Conservation (phyloP, 2,113 vertebrate species). For the Blennius ocellaris region DNA sequence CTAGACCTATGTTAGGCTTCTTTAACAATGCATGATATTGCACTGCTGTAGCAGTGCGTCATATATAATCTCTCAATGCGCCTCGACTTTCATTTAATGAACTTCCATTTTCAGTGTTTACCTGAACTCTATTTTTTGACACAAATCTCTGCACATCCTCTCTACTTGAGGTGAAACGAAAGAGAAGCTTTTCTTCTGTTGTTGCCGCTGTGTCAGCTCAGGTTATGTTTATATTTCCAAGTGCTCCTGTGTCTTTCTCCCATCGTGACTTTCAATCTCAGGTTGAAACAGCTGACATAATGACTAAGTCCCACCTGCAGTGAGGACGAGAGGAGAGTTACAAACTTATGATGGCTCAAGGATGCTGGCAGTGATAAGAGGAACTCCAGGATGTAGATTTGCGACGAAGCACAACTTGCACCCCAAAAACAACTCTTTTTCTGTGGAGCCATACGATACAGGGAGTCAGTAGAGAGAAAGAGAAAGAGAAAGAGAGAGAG, state of each 20-base stretch:
- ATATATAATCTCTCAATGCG: too few species aligned
- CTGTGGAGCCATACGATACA: conserved; percentile 32
- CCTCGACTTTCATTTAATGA: conserved; percentile 7
- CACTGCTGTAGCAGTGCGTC: too few species aligned
- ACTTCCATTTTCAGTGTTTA: conserved; percentile 1
- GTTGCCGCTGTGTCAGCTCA: neutral
- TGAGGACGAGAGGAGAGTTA: conserved; percentile 21
- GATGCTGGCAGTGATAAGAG: conserved; percentile 27
- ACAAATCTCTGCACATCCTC: neutral
- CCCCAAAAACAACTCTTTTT: conserved; percentile 30
- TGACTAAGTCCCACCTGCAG: conserved; percentile 30
- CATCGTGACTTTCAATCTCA: neutral
- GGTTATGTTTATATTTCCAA: conserved; percentile 22
- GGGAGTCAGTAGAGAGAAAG: conserved; percentile 39
- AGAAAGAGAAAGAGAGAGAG: too few species aligned
- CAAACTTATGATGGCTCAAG: conserved; percentile 2
- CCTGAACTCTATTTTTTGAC: conserved; percentile 25
- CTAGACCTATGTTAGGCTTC: too few species aligned
- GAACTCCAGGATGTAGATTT: conserved; percentile 28
- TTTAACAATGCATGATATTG: too few species aligned
- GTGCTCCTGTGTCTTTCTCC: neutral
- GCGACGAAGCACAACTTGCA: conserved; percentile 37
- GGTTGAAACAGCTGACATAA: conserved; percentile 1
- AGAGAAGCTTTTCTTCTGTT: conserved; percentile 11
- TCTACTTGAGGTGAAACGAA: conserved; percentile 9